Base-by-base conservation (phyloP, 2,113 vertebrate genomes). In the Corythornis madagascariensis region DNA sequence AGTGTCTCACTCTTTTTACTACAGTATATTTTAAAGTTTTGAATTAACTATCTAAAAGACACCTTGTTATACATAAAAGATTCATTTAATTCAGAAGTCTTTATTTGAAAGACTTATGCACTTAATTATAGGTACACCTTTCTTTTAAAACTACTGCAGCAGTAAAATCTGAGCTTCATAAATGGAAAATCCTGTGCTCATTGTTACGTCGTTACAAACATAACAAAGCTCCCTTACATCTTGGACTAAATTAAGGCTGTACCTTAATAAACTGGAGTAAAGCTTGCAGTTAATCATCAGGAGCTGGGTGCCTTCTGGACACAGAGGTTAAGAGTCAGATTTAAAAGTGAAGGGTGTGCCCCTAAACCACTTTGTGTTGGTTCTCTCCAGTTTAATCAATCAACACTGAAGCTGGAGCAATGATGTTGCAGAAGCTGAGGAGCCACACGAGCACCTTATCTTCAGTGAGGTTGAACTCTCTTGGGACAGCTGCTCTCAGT, bases 61-160 rank as follows among this genome's bases (percentile, higher is more conserved):
- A 84, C 53, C 24, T 88, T 61, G 18, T 63, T 83, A 65, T 33
- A 45, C 20, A 15, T 42, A 69, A 85, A 79, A 48, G 53, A 80
- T 92, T 92, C 10, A 70, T 70, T 79, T 89, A 69, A 89, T 92
- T 91, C 35, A 77, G 48, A 86, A 93, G 43, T 40, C 18, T 53
- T 88, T 70, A 88, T 96, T 92, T 94, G 63, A 89, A 88, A 86
- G 88, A 91, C 43, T 86, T 81, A 56, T 0, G 0, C 69, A 45
- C 56, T 89, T 94, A 93, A 95, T 96, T 96, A 96, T n/a, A 95
- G 87, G 74, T 89, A 79, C 50, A 79, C 35, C 61, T 78, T 95
- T 92, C 78, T 89, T 86, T 78, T 89, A 75, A 90, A 93, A 92
- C 70, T 81, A 87, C 73, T 76, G 45, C 57, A 95, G 61, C 66